Conservation (phyloP, 2,113 vertebrate genomes). For the Xyrauchen texanus region DNA sequence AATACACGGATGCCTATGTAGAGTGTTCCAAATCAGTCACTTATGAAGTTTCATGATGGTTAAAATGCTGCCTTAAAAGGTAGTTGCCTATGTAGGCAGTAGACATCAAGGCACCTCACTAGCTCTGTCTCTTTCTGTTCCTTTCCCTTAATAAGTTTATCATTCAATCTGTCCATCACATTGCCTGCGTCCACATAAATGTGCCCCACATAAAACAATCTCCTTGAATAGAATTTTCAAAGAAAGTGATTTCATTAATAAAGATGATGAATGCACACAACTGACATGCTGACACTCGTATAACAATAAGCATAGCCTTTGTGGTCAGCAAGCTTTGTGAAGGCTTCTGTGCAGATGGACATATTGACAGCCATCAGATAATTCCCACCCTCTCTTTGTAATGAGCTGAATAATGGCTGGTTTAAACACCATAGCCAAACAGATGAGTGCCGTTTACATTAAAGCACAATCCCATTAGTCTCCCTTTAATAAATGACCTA, state of each 20-base stretch:
- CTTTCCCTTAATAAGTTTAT: neutral
- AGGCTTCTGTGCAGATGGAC: constrained; percentile 82
- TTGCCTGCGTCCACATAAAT: neutral
- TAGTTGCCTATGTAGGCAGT: no score
- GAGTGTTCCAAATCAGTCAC: no score
- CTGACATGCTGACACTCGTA: constrained; percentile 33
- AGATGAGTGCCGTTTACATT: constrained; percentile 88
- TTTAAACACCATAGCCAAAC: constrained; percentile 90
- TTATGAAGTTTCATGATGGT: no score
- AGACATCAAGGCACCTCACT: no score
- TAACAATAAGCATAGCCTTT: constrained; percentile 51
- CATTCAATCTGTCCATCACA: neutral
- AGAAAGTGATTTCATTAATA: constrained; percentile 12
- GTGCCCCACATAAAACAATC: neutral
- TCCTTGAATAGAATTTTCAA: neutral
- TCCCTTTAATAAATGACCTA: constrained; percentile 90
- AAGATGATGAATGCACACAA: neutral
- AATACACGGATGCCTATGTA: no score
- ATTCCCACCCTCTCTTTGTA: constrained; percentile 84
- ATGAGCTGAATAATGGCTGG: constrained; percentile 88
- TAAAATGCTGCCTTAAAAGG: no score
- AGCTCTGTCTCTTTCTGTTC: no score
- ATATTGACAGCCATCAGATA: constrained; percentile 86
- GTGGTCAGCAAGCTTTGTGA: constrained; percentile 34
- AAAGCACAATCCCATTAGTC: constrained; percentile 92